Evolutionary conservation across 2,797 vertebrate genomes (phyloP).

Genomic region (Lerista edwardsae): DNA sequence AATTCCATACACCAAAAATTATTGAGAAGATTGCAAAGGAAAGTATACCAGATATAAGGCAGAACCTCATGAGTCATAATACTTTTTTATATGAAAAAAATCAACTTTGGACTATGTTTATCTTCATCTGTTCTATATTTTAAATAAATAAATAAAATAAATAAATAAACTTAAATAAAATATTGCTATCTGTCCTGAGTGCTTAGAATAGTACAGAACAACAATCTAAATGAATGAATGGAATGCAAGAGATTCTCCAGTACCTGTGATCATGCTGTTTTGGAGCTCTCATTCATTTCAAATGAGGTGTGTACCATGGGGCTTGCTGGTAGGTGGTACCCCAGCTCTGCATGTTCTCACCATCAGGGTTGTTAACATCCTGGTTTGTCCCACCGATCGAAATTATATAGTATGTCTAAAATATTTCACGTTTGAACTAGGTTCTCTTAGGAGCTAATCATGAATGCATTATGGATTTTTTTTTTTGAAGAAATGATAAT

Average conservation of each 20-base stretch:
- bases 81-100: too few relatives aligned
- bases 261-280: fast-evolving
- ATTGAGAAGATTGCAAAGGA: too few relatives aligned
- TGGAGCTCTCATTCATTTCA: neutral
- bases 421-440: conserved; percentile 53
- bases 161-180: neutral
- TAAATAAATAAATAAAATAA: too few relatives aligned
- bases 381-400: conserved; percentile 23
- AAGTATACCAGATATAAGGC: too few relatives aligned
- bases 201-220: neutral
- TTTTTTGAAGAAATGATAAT: conserved; percentile 17
- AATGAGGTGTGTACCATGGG: neutral
- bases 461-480: conserved; percentile 6
- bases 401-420: conserved; percentile 34
- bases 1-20: too few relatives aligned
- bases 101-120: too few relatives aligned
- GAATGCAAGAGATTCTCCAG: neutral
- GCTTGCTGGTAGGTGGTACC: conserved; percentile 38
- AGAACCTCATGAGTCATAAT: too few relatives aligned
- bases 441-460: conserved; percentile 5
- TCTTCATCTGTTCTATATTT: conserved; percentile 21
- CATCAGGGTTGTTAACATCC: conserved; percentile 25
- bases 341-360: conserved; percentile 41
- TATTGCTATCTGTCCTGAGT: too few relatives aligned
- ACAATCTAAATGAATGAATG: neutral